Evolutionary conservation across 2,113 vertebrate genomes (phyloP), one percentile per base, ranked within the genome.

Genomic region (Phycodurus eques): DNA sequence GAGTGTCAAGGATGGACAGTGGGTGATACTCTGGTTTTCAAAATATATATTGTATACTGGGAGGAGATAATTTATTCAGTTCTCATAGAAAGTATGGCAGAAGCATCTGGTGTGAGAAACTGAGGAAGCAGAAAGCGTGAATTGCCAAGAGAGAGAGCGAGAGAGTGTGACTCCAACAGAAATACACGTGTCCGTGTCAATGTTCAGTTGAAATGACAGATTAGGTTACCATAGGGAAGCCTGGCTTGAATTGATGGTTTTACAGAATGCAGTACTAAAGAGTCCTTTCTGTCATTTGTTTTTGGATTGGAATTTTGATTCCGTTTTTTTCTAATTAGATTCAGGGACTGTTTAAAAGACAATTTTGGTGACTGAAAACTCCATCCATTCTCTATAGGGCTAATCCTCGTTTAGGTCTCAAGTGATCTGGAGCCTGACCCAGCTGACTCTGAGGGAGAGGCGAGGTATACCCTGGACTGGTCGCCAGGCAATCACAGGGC

Each of bases 61-160:
- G 19, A 53, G 49, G 19, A 53, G 49, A 53, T 53, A 12, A 53
- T 17, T 10, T 47, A 3, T 53, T 53, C 49, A 53, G 12, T 49
- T 49, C 47, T 49, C 27, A 71, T 42, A 80, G 59, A 70, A 73
- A 42, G 77, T 63, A 74, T 44, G 69, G 71, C 65, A 47, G 70
- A 80, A 74, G 81, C 81, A 82, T 87, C 81, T 85, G 86, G 73
- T 76, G 82, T 82, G 83, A 80, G 70, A 86, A 83, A 72, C 7
- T 4, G 35, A 77, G 73, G 53, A 67, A n/a, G 22, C 80, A 42
- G 77, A 77, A 69, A 67, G 74, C 13, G 68, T 43, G 63, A 67
- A 72, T 56, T 59, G 43, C 68, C 67, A 44, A 1, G 42, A 75
- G 64, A 80, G 73, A 57, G 71, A 3, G 68, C 39, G 60, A 27